These are phyloP conservation scores for Chloroceryle aenea DNA, from an alignment of 2,113 vertebrate species.

Conservation along the genomic window DNA sequence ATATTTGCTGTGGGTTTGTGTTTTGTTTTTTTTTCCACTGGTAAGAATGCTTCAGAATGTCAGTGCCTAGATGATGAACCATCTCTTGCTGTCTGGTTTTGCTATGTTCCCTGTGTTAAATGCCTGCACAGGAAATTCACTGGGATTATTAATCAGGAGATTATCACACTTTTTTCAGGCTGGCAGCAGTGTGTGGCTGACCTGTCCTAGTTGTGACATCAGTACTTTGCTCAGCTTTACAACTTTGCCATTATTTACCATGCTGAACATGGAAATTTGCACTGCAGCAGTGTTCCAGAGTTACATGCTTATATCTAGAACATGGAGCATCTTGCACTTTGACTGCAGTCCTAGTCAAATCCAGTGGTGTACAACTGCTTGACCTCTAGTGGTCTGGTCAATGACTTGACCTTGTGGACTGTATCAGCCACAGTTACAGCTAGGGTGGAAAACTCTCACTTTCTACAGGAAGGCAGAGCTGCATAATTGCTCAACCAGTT, in stretches of 20 bases:
- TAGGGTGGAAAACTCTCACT: neutral
- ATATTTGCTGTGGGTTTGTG: neutral
- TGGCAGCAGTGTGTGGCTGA: neutral
- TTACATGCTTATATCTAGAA: neutral
- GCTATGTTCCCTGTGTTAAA: neutral
- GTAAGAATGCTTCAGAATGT: neutral
- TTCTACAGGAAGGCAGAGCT: neutral
- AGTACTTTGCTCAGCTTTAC: neutral
- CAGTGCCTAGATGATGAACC: neutral
- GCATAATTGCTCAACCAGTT: neutral
- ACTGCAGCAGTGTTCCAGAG: neutral
- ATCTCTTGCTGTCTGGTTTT: neutral
- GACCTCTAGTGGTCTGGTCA: neutral
- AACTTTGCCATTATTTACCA: neutral
- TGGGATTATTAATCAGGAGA: neutral
- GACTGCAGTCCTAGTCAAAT: neutral
- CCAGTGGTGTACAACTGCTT: neutral
- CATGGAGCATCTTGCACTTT: neutral
- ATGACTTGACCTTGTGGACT: neutral
- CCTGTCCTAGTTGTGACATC: neutral
- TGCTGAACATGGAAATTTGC: neutral
- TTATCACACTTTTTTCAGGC: neutral
- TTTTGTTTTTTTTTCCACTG: no score
- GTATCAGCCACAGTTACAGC: neutral
- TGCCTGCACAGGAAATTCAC: neutral